Base-by-base conservation (phyloP, 2,888 invertebrate genomes). In the Pimpla rufipes region DNA sequence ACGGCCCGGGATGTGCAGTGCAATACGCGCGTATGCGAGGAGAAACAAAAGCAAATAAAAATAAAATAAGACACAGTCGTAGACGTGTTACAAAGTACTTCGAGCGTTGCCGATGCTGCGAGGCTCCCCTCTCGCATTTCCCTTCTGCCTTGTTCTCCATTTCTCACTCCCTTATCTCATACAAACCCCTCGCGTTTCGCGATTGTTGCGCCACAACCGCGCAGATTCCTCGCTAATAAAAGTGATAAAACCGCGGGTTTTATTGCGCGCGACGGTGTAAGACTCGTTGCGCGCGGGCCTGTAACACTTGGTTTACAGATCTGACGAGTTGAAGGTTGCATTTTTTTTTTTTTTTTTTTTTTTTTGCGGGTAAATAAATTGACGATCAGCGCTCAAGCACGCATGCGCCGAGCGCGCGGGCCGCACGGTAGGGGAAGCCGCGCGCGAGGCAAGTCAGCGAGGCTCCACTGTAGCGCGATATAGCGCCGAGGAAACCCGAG, bases 201-300 rank as follows among this genome's bases (percentile, higher is more conserved):
- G 62, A 79, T 66, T 66, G 70, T 68, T 70, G 55, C 70, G 23
- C 55, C 55, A 55, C 70, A 40, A 57, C 57, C n/a, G 23, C 55
- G 11, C 40, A 40, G 70, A 40, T 40, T 23, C 42, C 18, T 40
- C 6, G 55, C 57, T 57, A 40, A 29, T 42, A 47, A 47, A 47
- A 23, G 23, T 35, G 40, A 55, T 55, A 70, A 70, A 70, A 52
- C 47, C n/a, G 68, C n/a, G 37, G 18, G 50, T 68, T 52, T 55
- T 70, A 70, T 70, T 40, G 23, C 40, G 23, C 42, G 16, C 21
- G 23, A 70, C 40, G 40, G 70, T 55, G 55, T 55, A 50, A 70
- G 55, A 55, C 21, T 55, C n/a, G 23, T 37, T 37, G 68, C 68
- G 16, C 29, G n/a, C 11, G 21, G 6, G 13, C 52, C 52, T 10